Percentiles rank a stretch among this genome's conserved stretches.
phyloP scores from a whole-genome alignment of 2,888 invertebrate genomes.

The Bibio marci region DNA sequence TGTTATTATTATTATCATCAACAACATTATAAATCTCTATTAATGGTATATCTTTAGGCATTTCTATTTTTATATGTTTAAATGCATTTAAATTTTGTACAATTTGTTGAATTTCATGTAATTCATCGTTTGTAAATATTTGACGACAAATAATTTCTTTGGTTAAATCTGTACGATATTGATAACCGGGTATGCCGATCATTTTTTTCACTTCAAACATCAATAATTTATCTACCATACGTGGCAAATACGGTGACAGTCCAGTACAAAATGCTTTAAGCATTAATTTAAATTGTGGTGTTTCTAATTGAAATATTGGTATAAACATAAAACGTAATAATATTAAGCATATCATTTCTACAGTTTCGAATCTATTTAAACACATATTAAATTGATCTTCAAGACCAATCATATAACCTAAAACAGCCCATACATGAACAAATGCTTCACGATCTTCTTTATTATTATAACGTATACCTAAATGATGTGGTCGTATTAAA shows the following conservation, averaged over 20 bases:
- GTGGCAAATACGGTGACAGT: slow-evolving; percentile 6
- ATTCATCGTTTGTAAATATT: slow-evolving; percentile 9
- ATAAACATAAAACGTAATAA: slow-evolving; percentile 10
- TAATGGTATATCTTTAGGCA: too few relatives aligned
- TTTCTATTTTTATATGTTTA: too few relatives aligned
- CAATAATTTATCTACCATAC: slow-evolving; percentile 8
- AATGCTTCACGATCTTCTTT: slow-evolving; percentile 50
- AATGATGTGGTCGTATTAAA: slow-evolving; percentile 36
- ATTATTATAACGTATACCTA: slow-evolving; percentile 41
- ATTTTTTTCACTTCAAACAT: slow-evolving; percentile 8
- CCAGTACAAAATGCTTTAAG: slow-evolving; percentile 8
- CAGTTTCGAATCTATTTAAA: slow-evolving; percentile 6
- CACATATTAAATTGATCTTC: slow-evolving; percentile 33
- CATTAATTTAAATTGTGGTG: slow-evolving; percentile 9
- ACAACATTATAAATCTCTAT: too few relatives aligned
- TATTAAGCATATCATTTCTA: slow-evolving; percentile 8
- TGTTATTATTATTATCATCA: too few relatives aligned
- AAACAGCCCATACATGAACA: slow-evolving; percentile 60
- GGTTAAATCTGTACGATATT: slow-evolving; percentile 7
- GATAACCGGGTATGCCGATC: slow-evolving; percentile 11
- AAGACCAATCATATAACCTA: slow-evolving; percentile 59
- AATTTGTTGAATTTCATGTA: too few relatives aligned
- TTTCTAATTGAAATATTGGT: slow-evolving; percentile 11
- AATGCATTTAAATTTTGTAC: too few relatives aligned
- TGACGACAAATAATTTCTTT: slow-evolving; percentile 7